A percentile compares a stretch with the other conserved stretches of the same genome.
Conservation (phyloP, 64 coral and sea anemone species). For the Cladopsammia gracilis region DNA sequence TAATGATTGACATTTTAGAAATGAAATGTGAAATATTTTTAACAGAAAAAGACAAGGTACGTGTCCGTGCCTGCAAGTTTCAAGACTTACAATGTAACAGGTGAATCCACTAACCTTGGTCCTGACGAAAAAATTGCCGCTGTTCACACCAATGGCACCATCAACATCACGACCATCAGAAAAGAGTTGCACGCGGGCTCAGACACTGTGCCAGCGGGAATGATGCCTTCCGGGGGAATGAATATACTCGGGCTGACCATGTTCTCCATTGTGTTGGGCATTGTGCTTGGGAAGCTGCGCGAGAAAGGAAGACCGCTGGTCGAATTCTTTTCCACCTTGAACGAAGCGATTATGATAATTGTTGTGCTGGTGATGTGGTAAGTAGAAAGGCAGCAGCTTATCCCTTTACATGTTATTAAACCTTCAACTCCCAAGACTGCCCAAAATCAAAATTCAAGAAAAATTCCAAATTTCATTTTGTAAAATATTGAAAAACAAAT, state of each 20-base stretch:
- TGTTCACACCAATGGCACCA: background rate
- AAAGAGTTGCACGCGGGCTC: background rate
- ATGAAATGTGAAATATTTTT: background rate
- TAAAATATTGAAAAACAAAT: too few relatives aligned
- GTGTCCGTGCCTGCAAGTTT: background rate
- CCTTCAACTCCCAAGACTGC: too few relatives aligned
- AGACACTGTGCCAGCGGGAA: slow-evolving; percentile 63
- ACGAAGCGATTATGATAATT: slow-evolving; percentile 79
- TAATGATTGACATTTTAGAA: too few relatives aligned
- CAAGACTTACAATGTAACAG: slow-evolving; percentile 12
- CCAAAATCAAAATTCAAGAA: too few relatives aligned
- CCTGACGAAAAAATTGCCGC: background rate
- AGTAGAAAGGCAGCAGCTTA: background rate
- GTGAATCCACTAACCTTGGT: background rate
- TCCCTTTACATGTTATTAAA: too few relatives aligned
- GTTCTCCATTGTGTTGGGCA: slow-evolving; percentile 85
- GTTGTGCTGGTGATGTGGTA: slow-evolving; percentile 86
- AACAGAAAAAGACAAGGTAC: slow-evolving; percentile 15
- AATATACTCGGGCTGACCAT: slow-evolving; percentile 81
- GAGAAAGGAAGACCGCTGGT: slow-evolving; percentile 66
- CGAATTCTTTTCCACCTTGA: slow-evolving; percentile 71
- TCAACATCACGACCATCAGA: slow-evolving; percentile 8
- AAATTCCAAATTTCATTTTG: too few relatives aligned
- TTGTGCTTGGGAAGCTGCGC: slow-evolving; percentile 65
- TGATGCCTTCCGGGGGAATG: slow-evolving; percentile 15